A percentile compares a stretch with the other conserved stretches of the same genome.
phyloP scores from a whole-genome alignment of 2,113 vertebrate species.

The Oncorhynchus tshawytscha region DNA sequence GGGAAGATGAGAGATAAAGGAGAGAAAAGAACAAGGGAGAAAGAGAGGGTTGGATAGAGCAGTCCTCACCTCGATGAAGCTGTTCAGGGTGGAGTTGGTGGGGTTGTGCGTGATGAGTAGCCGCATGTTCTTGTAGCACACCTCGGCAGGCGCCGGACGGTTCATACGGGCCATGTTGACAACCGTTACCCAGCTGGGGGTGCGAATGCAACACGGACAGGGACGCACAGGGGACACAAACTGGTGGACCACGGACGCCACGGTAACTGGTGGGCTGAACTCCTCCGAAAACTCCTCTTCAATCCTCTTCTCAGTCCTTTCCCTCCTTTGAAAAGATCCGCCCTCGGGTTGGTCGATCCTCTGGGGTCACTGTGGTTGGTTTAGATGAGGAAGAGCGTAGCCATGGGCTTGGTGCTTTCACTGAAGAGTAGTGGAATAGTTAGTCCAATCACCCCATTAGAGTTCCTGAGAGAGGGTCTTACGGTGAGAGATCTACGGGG shows the following conservation, averaged over 20 bases:
- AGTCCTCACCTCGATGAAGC: slow-evolving; percentile 91
- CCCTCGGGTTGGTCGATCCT: slow-evolving; percentile 29
- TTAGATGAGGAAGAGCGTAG: too few relatives aligned
- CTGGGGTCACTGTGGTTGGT: slow-evolving; percentile 9
- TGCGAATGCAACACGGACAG: slow-evolving; percentile 17
- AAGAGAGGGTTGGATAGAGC: too few relatives aligned
- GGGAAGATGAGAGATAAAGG: not conserved
- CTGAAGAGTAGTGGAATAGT: too few relatives aligned
- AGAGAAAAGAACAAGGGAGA: too few relatives aligned
- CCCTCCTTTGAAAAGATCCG: not conserved
- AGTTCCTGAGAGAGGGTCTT: too few relatives aligned
- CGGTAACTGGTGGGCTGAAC: slow-evolving; percentile 77
- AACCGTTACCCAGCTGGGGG: not conserved
- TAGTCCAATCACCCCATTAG: too few relatives aligned
- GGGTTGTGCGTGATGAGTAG: slow-evolving; percentile 99
- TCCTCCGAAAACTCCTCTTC: too few relatives aligned
- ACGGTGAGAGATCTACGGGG: not conserved
- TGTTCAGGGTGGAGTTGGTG: slow-evolving; percentile 86
- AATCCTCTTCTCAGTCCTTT: too few relatives aligned
- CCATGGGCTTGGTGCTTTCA: too few relatives aligned
- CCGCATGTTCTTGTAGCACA: slow-evolving; percentile 97
- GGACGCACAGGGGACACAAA: not conserved
- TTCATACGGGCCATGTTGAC: slow-evolving; percentile 84
- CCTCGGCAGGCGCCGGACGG: slow-evolving; percentile 88
- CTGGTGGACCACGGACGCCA: slow-evolving; percentile 62